A percentile compares a stretch with the other conserved stretches of the same genome.
phyloP scores from a whole-genome alignment of 2,888 invertebrate species.

The Achlya flavicornis region DNA sequence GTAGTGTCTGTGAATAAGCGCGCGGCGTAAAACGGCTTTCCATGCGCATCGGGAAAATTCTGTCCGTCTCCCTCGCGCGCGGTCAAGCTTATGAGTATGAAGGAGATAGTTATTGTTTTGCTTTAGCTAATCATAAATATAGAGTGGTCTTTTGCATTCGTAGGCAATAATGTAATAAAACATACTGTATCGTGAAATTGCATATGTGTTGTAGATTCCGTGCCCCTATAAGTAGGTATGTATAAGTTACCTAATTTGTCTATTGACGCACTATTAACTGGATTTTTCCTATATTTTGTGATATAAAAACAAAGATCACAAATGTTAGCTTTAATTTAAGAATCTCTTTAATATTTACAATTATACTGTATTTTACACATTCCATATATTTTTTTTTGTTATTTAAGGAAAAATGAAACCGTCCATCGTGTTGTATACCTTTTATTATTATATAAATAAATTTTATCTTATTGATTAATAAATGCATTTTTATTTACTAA shows the following conservation, averaged over 20 bases:
- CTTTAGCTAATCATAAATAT: too few species aligned
- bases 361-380: not conserved
- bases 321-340: not conserved
- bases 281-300: slow-evolving; percentile 3
- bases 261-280: not conserved
- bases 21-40: too few species aligned
- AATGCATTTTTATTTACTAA: slow-evolving; percentile 50
- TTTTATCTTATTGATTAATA: slow-evolving; percentile 46
- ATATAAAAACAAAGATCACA: not conserved
- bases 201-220: not conserved
- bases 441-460: slow-evolving; percentile 47
- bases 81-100: too few species aligned
- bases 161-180: too few species aligned
- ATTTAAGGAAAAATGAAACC: slow-evolving; percentile 48
- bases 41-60: too few species aligned
- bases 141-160: too few species aligned
- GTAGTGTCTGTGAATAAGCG: too few species aligned
- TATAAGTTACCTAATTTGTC: too few species aligned
- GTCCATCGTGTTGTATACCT: slow-evolving; percentile 46
- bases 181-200: too few species aligned
- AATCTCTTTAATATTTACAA: slow-evolving; percentile 2
- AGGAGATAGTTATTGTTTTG: too few species aligned
- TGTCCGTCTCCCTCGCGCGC: too few species aligned
- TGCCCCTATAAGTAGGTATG: not conserved
- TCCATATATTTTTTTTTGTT: not conserved